Conservation (phyloP, 2,113 vertebrate species). For the Gymnarchus niloticus region DNA sequence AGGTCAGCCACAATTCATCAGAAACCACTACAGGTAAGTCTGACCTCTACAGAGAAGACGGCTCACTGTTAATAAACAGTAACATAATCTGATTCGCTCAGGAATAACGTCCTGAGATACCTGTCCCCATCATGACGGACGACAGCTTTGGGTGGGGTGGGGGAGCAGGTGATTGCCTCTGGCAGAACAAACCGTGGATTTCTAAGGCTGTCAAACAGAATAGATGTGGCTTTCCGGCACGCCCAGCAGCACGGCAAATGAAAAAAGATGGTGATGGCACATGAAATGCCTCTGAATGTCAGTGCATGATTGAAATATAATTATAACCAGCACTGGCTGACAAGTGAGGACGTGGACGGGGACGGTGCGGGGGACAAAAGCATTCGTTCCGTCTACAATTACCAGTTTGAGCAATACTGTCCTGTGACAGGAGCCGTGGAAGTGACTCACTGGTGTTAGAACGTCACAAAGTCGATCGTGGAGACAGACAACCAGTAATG, state of each 20-base stretch:
- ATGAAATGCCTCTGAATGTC: neutral
- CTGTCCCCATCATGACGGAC: neutral
- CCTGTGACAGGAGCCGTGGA: neutral
- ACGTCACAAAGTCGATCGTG: neutral
- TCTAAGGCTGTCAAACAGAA: conserved; percentile 4
- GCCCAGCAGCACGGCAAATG: neutral
- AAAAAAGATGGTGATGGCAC: neutral
- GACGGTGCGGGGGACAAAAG: neutral
- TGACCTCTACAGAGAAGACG: neutral
- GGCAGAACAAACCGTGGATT: neutral
- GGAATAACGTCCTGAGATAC: neutral
- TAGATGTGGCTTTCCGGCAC: neutral
- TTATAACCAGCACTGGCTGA: neutral
- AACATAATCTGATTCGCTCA: neutral
- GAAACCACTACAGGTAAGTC: too few relatives aligned
- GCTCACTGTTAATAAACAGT: neutral
- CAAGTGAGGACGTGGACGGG: too few relatives aligned
- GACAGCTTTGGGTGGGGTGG: too few relatives aligned
- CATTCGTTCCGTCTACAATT: neutral
- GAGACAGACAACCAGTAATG: neutral
- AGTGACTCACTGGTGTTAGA: neutral
- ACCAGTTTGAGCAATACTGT: neutral
- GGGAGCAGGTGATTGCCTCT: conserved; percentile 4
- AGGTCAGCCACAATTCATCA: too few relatives aligned
- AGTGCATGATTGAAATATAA: conserved; percentile 9